These are phyloP conservation scores for Automeris io DNA, from an alignment of 2,888 invertebrate species.

Conservation along the genomic window DNA sequence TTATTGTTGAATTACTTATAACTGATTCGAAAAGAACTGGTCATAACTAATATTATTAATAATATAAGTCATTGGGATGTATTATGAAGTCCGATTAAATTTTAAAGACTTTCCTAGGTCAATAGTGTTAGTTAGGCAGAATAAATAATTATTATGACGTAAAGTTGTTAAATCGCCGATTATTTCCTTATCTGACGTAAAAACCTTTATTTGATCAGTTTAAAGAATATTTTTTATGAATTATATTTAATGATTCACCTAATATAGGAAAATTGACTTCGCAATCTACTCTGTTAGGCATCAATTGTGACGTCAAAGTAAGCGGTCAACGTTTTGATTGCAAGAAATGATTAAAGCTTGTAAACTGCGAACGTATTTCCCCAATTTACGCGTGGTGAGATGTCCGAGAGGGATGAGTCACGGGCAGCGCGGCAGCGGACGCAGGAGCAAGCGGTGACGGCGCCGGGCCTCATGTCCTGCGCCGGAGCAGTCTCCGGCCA, in stretches of 20 bases:
- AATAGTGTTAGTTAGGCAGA: too few species aligned
- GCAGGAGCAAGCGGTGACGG: conserved; percentile 18
- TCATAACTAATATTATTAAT: too few species aligned
- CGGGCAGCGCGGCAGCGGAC: conserved; percentile 23
- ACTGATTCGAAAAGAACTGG: too few species aligned
- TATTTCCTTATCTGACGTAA: too few species aligned
- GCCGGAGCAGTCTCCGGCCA: conserved; percentile 31
- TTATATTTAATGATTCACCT: conserved; percentile 26
- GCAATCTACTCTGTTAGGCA: conserved; percentile 18
- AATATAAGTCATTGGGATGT: too few species aligned
- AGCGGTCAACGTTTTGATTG: conserved; percentile 30
- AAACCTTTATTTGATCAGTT: too few species aligned
- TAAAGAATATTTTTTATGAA: too few species aligned
- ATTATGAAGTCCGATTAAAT: too few species aligned
- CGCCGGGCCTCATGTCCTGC: conserved; percentile 19
- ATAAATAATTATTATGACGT: too few species aligned
- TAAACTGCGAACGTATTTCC: conserved; percentile 57
- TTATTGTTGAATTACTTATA: too few species aligned
- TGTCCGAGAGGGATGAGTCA: conserved; percentile 52
- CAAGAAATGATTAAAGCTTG: conserved; percentile 33
- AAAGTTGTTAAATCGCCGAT: too few species aligned
- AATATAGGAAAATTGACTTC: conserved; percentile 22
- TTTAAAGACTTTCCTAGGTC: too few species aligned
- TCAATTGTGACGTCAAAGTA: conserved; percentile 42
- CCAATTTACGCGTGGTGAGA: conserved; percentile 42